Evolutionary conservation across 92 coral and sea anemone genomes (phyloP), one percentile per base, ranked within the genome.

Genomic region (Epizoanthus fatuus): DNA sequence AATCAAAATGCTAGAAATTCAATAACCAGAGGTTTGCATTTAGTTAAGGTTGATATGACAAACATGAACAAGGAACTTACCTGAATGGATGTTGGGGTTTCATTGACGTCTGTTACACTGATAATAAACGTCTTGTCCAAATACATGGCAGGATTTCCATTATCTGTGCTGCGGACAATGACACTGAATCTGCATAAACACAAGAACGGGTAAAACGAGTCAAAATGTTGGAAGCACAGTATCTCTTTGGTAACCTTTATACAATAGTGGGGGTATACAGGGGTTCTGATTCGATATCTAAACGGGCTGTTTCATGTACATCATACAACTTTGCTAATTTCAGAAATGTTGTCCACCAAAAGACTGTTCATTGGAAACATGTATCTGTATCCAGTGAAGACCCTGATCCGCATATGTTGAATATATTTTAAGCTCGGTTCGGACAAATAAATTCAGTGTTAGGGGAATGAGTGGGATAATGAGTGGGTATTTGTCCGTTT

Each of bases 101-200:
- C 99, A 51, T 97, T 97, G 2, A 97, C 89, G 75, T 97, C 97
- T 0, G 89, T 84, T 14, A 97, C 91, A 37, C 86, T 38, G 22
- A 97, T 92, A 11, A 92, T 95, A 45, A 95, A 89, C 7, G 89
- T 84, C 86, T 95, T 83, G 13, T 95, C 94, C 35, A 91, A 44
- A 51, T 68, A 79, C 90, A 97, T 91, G 10, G 94, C 80, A 13
- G 99, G 99, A 72, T 81, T 90, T 38, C 99, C 99, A 58, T 89
- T 95, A 84, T 97, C 99, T 35, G 99, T 97, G 74, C 99, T 97
- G 37, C 98, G 90, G 22, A 97, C 90, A 1, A 83, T 81, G 52
- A 97, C 72, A 67, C 86, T 81, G 74, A 93, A 95, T 53, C 99
- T 94, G 73, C 38, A 25, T 29, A 49, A 49, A 8, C 53, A 49